Conservation (phyloP, 2,888 invertebrate genomes). For the Caenorhabditis sp. region DNA sequence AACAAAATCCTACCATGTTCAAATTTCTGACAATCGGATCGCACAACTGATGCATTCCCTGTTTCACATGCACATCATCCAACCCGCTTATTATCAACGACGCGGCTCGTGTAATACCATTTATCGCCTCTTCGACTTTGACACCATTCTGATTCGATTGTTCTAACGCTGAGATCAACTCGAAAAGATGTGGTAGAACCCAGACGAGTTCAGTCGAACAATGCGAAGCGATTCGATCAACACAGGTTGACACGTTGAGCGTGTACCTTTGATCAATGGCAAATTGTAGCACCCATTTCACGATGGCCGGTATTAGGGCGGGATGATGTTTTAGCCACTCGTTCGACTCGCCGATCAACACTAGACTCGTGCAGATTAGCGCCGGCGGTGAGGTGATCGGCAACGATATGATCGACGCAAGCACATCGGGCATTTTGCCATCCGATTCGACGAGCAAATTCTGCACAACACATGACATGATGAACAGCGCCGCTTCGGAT, state of each 20-base stretch:
- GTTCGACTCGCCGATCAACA: constrained; percentile 76
- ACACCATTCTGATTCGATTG: constrained; percentile 28
- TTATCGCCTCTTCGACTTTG: constrained; percentile 42
- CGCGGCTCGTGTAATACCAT: constrained; percentile 37
- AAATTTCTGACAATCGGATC: constrained; percentile 49
- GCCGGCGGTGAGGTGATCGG: constrained; percentile 84
- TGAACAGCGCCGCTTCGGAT: constrained; percentile 89
- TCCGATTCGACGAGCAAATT: constrained; percentile 93
- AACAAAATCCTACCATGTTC: constrained; percentile 27
- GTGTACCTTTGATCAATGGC: constrained; percentile 33
- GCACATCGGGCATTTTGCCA: constrained; percentile 89
- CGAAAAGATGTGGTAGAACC: constrained; percentile 19
- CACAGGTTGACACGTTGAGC: constrained; percentile 36
- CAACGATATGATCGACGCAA: constrained; percentile 86
- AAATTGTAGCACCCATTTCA: constrained; percentile 52
- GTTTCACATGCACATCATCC: constrained; percentile 31
- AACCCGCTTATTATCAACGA: constrained; percentile 46
- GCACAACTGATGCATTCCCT: constrained; percentile 45
- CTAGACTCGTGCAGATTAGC: constrained; percentile 84
- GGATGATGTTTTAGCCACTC: constrained; percentile 94
- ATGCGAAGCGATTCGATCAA: constrained; percentile 44
- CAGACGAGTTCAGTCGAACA: constrained; percentile 23
- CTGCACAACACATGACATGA: constrained; percentile 81
- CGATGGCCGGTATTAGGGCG: constrained; percentile 75
- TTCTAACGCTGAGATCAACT: constrained; percentile 29